These are phyloP conservation scores for Steinernema hermaphroditum DNA, from an alignment of 2,888 invertebrate species.

Conservation along the genomic window DNA sequence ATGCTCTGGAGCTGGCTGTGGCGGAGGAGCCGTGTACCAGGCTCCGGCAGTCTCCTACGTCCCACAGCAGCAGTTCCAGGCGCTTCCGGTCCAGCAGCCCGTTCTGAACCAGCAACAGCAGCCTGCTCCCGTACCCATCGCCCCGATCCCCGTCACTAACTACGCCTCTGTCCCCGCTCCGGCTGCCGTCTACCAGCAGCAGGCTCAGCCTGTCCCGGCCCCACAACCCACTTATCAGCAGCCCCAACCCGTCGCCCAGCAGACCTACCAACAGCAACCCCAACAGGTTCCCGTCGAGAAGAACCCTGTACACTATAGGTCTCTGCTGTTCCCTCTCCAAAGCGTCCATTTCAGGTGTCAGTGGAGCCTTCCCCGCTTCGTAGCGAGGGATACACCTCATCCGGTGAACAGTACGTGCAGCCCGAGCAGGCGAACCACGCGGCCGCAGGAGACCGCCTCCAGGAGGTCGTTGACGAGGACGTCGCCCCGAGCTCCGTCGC, in stretches of 20 bases:
- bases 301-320: conserved; percentile 2
- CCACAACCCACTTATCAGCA: conserved; percentile 22
- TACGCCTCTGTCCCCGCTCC: neutral
- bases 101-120: conserved; percentile 10
- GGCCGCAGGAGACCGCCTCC: conserved; percentile 42
- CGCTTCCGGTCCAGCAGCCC: conserved; percentile 17
- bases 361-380: conserved; percentile 15
- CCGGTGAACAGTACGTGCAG: conserved; percentile 7
- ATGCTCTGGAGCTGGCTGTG: conserved; percentile 18
- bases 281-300: neutral
- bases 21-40: conserved; percentile 15
- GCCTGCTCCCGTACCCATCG: neutral
- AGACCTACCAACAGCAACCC: conserved; percentile 31
- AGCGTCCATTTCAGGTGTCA: neutral
- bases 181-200: conserved; percentile 20
- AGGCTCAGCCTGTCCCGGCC: conserved; percentile 14
- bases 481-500: neutral
- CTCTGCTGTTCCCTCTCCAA: neutral
- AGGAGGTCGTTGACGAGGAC: conserved; percentile 41
- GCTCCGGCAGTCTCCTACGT: neutral
- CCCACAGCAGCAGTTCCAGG: neutral
- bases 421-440: neutral
- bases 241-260: conserved; percentile 8
- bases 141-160: neutral
- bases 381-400: conserved; percentile 4